Conservation (phyloP, 2,888 invertebrate genomes). For the Poecilus cupreus region DNA sequence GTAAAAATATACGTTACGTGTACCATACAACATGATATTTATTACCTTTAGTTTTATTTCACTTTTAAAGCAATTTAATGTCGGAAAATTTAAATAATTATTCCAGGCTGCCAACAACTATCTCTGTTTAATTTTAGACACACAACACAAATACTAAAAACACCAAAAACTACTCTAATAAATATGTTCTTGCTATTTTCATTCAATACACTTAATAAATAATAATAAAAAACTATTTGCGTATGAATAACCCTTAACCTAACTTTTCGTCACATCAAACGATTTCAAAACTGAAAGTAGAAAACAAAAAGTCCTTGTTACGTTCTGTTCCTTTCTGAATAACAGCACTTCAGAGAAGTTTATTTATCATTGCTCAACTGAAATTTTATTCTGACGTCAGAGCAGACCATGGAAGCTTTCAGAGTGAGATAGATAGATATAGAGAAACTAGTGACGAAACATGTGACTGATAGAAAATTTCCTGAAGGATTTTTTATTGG, state of each 20-base stretch:
- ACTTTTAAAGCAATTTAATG: no score
- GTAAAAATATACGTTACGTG: no score
- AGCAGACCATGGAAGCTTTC: conserved; percentile 1
- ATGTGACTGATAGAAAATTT: background rate
- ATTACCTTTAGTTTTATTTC: no score
- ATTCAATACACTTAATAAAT: no score
- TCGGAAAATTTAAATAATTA: no score
- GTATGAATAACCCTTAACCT: background rate
- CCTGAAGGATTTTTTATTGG: background rate
- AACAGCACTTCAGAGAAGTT: background rate
- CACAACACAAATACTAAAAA: no score
- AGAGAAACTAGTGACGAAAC: background rate
- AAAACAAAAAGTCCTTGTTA: conserved; percentile 18
- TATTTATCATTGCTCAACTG: conserved; percentile 8
- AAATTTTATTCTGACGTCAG: conserved; percentile 28
- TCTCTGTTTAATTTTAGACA: no score
- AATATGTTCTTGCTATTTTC: no score
- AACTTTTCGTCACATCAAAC: background rate
- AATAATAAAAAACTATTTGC: no score
- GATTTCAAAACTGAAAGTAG: conserved; percentile 22
- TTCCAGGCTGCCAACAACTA: no score
- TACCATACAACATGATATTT: no score
- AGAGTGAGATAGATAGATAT: background rate
- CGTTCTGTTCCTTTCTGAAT: background rate
- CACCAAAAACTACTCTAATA: no score